These are phyloP conservation scores for Pogonocichla stellata DNA, from an alignment of 2,113 vertebrate species.

Conservation along the genomic window DNA sequence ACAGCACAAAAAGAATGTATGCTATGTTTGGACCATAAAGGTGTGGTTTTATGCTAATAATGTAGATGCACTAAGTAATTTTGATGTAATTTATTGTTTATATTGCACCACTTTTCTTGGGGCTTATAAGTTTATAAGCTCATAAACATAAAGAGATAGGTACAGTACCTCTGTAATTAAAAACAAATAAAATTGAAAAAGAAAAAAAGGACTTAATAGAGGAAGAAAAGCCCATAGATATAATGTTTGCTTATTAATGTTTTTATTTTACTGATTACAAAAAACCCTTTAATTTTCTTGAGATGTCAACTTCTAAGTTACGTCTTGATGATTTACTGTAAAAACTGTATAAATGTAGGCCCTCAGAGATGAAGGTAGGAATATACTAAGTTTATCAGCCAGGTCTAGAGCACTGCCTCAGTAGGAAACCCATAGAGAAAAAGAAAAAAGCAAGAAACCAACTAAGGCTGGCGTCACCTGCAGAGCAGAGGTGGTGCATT, in stretches of 20 bases:
- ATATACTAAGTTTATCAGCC: background rate
- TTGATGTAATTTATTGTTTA: background rate
- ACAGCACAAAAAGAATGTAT: background rate
- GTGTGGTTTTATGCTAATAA: background rate
- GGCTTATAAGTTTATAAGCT: background rate
- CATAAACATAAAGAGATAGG: background rate
- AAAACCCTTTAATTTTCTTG: background rate
- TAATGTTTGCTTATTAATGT: background rate
- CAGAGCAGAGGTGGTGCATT: background rate
- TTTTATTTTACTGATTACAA: background rate
- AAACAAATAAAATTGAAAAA: background rate
- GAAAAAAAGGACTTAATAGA: background rate
- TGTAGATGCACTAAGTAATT: background rate
- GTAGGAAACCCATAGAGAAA: background rate
- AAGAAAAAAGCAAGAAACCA: background rate
- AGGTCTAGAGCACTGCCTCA: background rate
- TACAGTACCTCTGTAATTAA: background rate
- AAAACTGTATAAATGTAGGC: background rate
- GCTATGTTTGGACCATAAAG: background rate
- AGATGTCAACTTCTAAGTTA: background rate
- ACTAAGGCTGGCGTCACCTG: background rate
- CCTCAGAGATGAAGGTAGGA: background rate
- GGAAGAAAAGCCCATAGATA: fast-evolving
- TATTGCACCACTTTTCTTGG: background rate
- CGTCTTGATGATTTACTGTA: background rate